phyloP scores from a whole-genome alignment of 2,888 invertebrate species.

The Opisthograptis luteolata region DNA sequence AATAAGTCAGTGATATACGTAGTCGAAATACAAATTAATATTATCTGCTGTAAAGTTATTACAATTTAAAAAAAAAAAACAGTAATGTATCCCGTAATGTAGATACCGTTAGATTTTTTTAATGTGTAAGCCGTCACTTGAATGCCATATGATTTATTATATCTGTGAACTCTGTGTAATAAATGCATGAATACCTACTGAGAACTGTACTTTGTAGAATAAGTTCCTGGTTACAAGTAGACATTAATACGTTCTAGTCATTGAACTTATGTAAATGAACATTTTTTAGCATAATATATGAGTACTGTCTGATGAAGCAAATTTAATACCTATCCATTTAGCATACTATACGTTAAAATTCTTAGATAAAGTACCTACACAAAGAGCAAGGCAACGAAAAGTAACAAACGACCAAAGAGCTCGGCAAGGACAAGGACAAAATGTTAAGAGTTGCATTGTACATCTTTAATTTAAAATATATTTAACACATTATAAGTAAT shows the following conservation, averaged over 20 bases:
- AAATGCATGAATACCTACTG: constrained; percentile 24
- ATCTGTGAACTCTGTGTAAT: constrained; percentile 7
- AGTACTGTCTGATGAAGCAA: not conserved
- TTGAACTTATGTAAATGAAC: constrained; percentile 32
- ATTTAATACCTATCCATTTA: constrained; percentile 4
- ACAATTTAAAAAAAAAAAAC: too few relatives aligned
- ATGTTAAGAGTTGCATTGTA: not conserved
- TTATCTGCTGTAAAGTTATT: too few relatives aligned
- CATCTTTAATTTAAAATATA: constrained; percentile 12
- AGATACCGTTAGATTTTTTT: constrained; percentile 8
- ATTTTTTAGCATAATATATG: constrained; percentile 7
- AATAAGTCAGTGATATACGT: not conserved
- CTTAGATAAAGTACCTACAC: constrained; percentile 1
- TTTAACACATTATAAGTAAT: too few relatives aligned
- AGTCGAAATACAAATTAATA: too few relatives aligned
- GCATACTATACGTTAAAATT: constrained; percentile 1
- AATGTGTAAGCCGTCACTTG: constrained; percentile 4
- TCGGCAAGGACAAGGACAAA: constrained; percentile 8
- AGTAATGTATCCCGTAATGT: not conserved
- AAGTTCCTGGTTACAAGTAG: constrained; percentile 32
- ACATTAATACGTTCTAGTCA: constrained; percentile 27
- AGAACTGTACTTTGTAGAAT: constrained; percentile 15
- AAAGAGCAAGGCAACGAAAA: constrained; percentile 11
- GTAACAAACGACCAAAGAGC: constrained; percentile 4
- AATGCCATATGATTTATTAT: constrained; percentile 16